Evolutionary conservation across 2,888 invertebrate species (phyloP).

Genomic region (Limenitis camilla): DNA sequence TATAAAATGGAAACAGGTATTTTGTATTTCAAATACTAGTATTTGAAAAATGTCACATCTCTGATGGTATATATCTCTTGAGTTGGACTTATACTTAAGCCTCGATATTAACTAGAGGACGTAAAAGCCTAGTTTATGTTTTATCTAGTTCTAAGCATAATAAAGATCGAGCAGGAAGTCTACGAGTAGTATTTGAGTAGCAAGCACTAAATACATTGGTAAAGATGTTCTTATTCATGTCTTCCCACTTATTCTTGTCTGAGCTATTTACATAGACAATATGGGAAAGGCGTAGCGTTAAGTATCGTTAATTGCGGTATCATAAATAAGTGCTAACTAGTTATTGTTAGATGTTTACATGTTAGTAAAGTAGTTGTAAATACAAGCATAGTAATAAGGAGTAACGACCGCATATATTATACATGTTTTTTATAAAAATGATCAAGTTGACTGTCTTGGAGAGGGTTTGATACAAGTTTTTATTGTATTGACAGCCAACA

Average conservation of each 20-base stretch:
- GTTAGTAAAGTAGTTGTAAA: conserved; percentile 5
- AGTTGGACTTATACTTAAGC: too few relatives aligned
- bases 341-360: conserved; percentile 13
- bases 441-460: too few relatives aligned
- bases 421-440: too few relatives aligned
- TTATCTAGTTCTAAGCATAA: too few relatives aligned
- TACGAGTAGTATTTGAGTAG: conserved; percentile 28
- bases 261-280: conserved; percentile 41
- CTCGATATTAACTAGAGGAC: too few relatives aligned
- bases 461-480: too few relatives aligned
- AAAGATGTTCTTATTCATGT: conserved; percentile 26
- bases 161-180: conserved; percentile 2
- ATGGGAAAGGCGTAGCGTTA: conserved; percentile 17
- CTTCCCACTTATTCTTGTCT: conserved; percentile 36
- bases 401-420: conserved; percentile 1
- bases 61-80: too few relatives aligned
- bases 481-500: too few relatives aligned
- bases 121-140: too few relatives aligned
- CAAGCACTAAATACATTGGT: not conserved
- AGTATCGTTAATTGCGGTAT: conserved; percentile 16
- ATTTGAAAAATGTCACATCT: too few relatives aligned
- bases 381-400: conserved; percentile 4
- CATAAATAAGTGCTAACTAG: conserved; percentile 18
- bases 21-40: too few relatives aligned
- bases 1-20: too few relatives aligned